Evolutionary conservation across 2,797 vertebrate species (phyloP).

Genomic region (Rhinatrema bivittatum): DNA sequence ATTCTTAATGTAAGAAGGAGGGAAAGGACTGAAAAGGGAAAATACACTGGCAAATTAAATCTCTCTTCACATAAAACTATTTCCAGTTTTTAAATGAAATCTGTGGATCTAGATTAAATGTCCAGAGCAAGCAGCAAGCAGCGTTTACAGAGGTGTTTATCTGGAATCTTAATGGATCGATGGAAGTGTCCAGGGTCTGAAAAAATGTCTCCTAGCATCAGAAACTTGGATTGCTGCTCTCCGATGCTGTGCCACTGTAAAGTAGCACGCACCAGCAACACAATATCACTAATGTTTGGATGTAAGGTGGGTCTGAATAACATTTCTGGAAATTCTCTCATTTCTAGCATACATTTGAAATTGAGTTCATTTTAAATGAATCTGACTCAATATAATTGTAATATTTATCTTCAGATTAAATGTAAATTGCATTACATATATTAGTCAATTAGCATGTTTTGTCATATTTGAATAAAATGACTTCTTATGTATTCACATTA

Average conservation of each 20-base stretch:
- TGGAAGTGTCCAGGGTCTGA: conserved; percentile 57
- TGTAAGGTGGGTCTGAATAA: conserved; percentile 74
- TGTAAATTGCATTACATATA: too few relatives aligned
- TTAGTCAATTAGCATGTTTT: too few relatives aligned
- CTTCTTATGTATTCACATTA: conserved; percentile 22
- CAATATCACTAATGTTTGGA: conserved; percentile 81
- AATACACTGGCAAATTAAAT: conserved; percentile 21
- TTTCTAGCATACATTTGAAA: conserved; percentile 24
- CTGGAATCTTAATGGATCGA: conserved; percentile 46
- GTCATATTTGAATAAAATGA: conserved; percentile 23
- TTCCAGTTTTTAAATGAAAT: conserved; percentile 19
- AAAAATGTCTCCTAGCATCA: conserved; percentile 68
- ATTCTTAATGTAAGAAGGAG: conserved; percentile 9
- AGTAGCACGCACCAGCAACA: conserved; percentile 78
- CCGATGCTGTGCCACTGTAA: conserved; percentile 81
- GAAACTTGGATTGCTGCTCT: conserved; percentile 78
- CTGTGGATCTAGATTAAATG: conserved; percentile 73
- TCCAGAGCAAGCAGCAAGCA: conserved; percentile 66
- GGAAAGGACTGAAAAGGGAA: too few relatives aligned
- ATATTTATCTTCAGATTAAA: not conserved
- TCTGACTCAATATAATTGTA: conserved; percentile 17
- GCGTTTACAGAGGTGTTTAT: conserved; percentile 54
- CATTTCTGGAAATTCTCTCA: conserved; percentile 27
- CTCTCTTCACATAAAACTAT: conserved; percentile 16
- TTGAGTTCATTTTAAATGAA: conserved; percentile 22